A percentile compares a stretch with the other conserved stretches of the same genome.
Conservation (phyloP, 2,113 vertebrate species). For the Sebastes schlegelii region DNA sequence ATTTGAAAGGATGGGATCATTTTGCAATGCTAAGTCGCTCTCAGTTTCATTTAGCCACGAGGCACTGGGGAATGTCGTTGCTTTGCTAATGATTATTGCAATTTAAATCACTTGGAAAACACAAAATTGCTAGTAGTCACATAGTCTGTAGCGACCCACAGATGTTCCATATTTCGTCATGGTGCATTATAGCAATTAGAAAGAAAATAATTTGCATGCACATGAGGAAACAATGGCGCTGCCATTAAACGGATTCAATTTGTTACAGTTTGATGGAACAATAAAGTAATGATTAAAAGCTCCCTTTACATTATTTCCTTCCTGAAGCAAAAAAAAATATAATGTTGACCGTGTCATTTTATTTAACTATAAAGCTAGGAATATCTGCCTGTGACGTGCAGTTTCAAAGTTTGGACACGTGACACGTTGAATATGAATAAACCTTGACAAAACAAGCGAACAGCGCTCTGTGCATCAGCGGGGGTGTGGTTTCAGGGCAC, state of each 20-base stretch:
- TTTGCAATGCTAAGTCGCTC: slow-evolving; percentile 22
- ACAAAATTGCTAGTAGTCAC: slow-evolving; percentile 8
- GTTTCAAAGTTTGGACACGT: too few relatives aligned
- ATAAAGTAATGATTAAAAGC: background rate
- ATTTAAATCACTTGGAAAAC: slow-evolving; percentile 23
- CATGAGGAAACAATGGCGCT: slow-evolving; percentile 1
- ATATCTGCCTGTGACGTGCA: background rate
- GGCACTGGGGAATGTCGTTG: slow-evolving; percentile 21
- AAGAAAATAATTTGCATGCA: slow-evolving; percentile 17
- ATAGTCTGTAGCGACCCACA: slow-evolving; percentile 16
- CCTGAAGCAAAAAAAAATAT: background rate
- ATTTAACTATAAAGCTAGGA: background rate
- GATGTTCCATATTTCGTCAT: slow-evolving; percentile 28
- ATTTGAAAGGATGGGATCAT: slow-evolving; percentile 42
- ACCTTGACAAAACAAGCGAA: too few relatives aligned
- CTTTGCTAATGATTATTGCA: slow-evolving; percentile 26
- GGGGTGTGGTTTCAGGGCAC: too few relatives aligned
- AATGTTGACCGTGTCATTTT: background rate
- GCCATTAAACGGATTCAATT: slow-evolving; percentile 10
- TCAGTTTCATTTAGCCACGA: slow-evolving; percentile 26
- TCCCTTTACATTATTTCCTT: background rate
- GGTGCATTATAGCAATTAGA: slow-evolving; percentile 19
- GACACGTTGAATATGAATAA: too few relatives aligned
- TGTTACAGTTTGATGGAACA: slow-evolving; percentile 22
- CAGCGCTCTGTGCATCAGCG: too few relatives aligned